A percentile compares a stretch with the other conserved stretches of the same genome.
These are phyloP conservation scores for Synodontis membranacea DNA, from an alignment of 2,113 vertebrate genomes.

Conservation along the genomic window DNA sequence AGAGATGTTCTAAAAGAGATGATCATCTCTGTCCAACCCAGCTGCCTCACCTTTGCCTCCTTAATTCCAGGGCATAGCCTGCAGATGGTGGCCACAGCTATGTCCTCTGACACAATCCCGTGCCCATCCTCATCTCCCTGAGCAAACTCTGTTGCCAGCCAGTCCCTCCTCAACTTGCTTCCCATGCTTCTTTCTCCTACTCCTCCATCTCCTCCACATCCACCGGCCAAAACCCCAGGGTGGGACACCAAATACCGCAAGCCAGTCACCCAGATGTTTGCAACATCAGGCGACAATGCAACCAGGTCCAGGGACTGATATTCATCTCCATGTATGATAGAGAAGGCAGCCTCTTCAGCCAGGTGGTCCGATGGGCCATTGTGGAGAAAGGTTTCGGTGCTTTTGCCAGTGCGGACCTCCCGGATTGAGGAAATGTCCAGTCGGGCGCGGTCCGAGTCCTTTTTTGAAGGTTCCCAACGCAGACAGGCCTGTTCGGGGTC, in stretches of 20 bases:
- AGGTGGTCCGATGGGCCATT: slow-evolving; percentile 90
- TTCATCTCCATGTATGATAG: slow-evolving; percentile 91
- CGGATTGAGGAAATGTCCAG: slow-evolving; percentile 88
- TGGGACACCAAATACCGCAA: slow-evolving; percentile 91
- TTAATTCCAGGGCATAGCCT: slow-evolving; percentile 90
- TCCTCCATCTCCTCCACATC: slow-evolving; percentile 75
- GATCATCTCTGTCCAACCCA: neutral
- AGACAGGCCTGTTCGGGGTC: slow-evolving; percentile 89
- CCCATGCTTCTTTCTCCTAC: slow-evolving; percentile 80
- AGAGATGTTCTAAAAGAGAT: neutral
- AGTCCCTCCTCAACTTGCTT: slow-evolving; percentile 82
- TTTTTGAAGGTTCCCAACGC: slow-evolving; percentile 98
- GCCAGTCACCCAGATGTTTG: slow-evolving; percentile 98
- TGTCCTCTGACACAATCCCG: slow-evolving; percentile 89
- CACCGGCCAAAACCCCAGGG: slow-evolving; percentile 78
- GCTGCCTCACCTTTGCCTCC: slow-evolving; percentile 82
- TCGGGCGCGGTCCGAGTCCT: slow-evolving; percentile 90
- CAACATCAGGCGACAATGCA: slow-evolving; percentile 91
- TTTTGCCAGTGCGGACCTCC: slow-evolving; percentile 93
- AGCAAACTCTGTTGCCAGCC: slow-evolving; percentile 85
- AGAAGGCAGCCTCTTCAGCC: slow-evolving; percentile 92
- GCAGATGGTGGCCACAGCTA: slow-evolving; percentile 86
- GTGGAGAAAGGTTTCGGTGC: slow-evolving; percentile 95
- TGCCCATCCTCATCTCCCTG: slow-evolving; percentile 88
- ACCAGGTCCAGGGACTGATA: slow-evolving; percentile 96